Evolutionary conservation across 2,113 vertebrate genomes (phyloP).

Genomic region (Asarcornis scutulata): DNA sequence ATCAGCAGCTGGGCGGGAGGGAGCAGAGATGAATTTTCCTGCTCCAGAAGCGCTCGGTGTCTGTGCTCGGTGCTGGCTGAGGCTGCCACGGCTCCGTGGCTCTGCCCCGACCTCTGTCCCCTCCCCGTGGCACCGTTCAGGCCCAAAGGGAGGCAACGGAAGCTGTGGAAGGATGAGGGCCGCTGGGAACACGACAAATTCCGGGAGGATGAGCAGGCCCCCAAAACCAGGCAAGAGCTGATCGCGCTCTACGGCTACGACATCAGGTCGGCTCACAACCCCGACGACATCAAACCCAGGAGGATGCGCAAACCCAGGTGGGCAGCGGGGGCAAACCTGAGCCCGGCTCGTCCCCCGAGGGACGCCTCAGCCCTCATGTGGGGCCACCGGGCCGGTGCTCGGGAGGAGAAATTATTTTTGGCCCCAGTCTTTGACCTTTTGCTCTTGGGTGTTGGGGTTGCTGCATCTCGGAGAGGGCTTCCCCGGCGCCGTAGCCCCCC

Average conservation of each 20-base stretch:
- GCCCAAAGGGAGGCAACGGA: slow-evolving; percentile 93
- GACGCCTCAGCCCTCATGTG: too few species aligned
- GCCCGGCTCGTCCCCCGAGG: rapidly evolving
- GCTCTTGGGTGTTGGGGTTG: background rate
- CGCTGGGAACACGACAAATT: slow-evolving; percentile 97
- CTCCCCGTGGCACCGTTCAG: slow-evolving; percentile 64
- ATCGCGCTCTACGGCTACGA: slow-evolving; percentile 96
- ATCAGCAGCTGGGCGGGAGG: background rate
- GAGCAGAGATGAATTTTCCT: background rate
- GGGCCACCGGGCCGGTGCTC: background rate
- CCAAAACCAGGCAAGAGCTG: slow-evolving; percentile 94
- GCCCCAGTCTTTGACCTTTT: rapidly evolving
- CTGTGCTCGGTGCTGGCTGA: rapidly evolving
- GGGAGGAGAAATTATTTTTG: background rate
- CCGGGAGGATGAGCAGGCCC: slow-evolving; percentile 96
- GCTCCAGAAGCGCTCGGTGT: rapidly evolving
- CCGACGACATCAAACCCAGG: slow-evolving; percentile 82
- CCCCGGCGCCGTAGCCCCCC: background rate
- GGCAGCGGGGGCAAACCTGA: background rate
- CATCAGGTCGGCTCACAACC: slow-evolving; percentile 88
- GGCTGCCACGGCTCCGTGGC: background rate
- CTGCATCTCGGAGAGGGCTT: rapidly evolving
- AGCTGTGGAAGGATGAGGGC: slow-evolving; percentile 97
- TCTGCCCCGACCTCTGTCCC: background rate
- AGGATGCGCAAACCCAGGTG: slow-evolving; percentile 89